A percentile compares a stretch with the other conserved stretches of the same genome.
phyloP scores from a whole-genome alignment of 2,888 invertebrate genomes.

The Blomia tropicalis region DNA sequence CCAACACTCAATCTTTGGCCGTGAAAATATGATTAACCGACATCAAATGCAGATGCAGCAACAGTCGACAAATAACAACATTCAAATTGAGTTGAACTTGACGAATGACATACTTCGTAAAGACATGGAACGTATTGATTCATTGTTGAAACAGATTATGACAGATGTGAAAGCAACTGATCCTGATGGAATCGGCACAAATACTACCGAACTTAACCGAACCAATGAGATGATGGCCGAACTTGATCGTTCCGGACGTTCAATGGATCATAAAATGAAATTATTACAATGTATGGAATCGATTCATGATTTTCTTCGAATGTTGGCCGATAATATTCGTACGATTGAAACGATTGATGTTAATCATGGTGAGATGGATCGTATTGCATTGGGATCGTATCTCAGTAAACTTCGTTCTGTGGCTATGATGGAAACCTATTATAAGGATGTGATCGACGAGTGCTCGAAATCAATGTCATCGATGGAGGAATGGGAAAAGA shows the following conservation, averaged over 20 bases:
- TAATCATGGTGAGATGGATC: background rate
- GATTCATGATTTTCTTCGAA: background rate
- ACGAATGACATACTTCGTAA: background rate
- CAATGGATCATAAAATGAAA: slow-evolving; percentile 4
- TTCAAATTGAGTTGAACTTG: background rate
- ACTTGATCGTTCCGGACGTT: background rate
- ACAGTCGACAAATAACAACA: too few species aligned
- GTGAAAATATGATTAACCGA: too few species aligned
- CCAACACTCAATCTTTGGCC: too few species aligned
- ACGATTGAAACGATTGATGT: background rate
- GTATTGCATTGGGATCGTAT: background rate
- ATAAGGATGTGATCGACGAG: background rate
- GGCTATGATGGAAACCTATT: background rate
- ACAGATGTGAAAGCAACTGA: background rate
- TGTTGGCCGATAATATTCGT: background rate
- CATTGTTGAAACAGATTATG: background rate
- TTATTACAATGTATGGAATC: background rate
- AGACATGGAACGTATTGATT: background rate
- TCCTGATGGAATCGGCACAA: background rate
- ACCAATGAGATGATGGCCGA: background rate
- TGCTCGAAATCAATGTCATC: background rate
- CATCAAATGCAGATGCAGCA: too few species aligned
- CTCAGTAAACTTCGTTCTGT: background rate
- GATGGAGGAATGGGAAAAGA: background rate
- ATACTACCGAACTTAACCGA: background rate